Conservation (phyloP, 2,113 vertebrate species). For the Eonycteris spelaea region DNA sequence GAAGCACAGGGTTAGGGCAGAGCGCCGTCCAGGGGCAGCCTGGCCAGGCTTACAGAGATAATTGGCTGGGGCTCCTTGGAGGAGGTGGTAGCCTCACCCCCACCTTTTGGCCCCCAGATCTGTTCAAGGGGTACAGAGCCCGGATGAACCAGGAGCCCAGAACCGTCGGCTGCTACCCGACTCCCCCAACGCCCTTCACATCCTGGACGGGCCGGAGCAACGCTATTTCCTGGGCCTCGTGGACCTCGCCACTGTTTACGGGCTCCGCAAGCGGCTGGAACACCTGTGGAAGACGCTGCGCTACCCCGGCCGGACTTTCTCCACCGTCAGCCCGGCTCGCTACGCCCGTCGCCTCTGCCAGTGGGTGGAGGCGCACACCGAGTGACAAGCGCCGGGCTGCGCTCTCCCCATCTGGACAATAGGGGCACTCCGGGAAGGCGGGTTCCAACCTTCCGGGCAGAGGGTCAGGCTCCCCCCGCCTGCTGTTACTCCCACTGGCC, state of each 20-base stretch:
- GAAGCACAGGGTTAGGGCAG: not conserved
- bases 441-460: not conserved
- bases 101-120: slow-evolving; percentile 55
- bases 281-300: slow-evolving; percentile 89
- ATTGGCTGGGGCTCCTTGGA: not conserved
- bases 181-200: slow-evolving; percentile 87
- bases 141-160: slow-evolving; percentile 73
- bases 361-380: slow-evolving; percentile 88
- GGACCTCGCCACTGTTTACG: slow-evolving; percentile 91
- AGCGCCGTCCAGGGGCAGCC: not conserved
- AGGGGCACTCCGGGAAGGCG: not conserved
- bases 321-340: slow-evolving; percentile 86
- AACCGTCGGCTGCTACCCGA: slow-evolving; percentile 88
- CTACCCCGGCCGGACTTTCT: slow-evolving; percentile 85
- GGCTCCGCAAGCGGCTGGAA: slow-evolving; percentile 88
- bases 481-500: not conserved
- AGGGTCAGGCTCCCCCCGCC: not conserved
- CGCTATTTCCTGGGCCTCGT: slow-evolving; percentile 93
- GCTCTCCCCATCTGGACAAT: not conserved
- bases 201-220: slow-evolving; percentile 88
- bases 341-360: slow-evolving; percentile 87
- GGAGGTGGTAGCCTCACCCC: not conserved
- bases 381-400: slow-evolving; percentile 63
- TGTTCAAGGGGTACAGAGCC: slow-evolving; percentile 25
- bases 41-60: too few species aligned